A percentile compares a stretch with the other conserved stretches of the same genome.
Conservation (phyloP, 2,113 vertebrate species). For the Myanophis thanlyinensis region DNA sequence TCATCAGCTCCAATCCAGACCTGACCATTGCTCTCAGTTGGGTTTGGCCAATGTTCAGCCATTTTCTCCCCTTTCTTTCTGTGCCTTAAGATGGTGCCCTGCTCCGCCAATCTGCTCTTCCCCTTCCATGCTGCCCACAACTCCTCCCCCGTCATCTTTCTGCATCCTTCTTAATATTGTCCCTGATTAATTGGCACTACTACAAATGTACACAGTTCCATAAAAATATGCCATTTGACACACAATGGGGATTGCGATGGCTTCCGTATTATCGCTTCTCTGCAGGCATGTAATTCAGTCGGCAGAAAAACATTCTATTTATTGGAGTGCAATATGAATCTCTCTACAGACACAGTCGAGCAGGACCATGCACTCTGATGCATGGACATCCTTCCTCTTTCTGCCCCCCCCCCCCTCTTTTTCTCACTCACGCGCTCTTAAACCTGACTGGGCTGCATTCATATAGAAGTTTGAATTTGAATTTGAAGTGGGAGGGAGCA, state of each 20-base stretch:
- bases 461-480: too few species aligned
- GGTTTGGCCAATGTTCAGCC: background rate
- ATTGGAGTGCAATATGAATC: constrained; percentile 61
- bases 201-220: constrained; percentile 69
- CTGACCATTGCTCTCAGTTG: background rate
- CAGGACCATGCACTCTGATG: background rate
- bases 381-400: background rate
- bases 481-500: background rate
- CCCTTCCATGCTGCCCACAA: background rate
- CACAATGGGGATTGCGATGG: constrained; percentile 60
- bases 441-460: background rate
- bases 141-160: background rate
- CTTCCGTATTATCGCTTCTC: constrained; percentile 66
- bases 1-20: background rate
- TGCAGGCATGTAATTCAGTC: constrained; percentile 71
- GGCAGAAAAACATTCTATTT: constrained; percentile 64
- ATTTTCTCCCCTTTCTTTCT: constrained; percentile 7
- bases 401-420: accelerated
- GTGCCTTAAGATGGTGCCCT: constrained; percentile 28
- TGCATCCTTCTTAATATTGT: constrained; percentile 53
- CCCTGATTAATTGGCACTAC: constrained; percentile 73
- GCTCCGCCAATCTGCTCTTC: background rate
- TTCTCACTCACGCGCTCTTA: background rate
- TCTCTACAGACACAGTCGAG: constrained; percentile 55
- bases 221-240: constrained; percentile 68